Base-by-base conservation (phyloP, 2,797 vertebrate genomes). In the Eospalax fontanierii region DNA sequence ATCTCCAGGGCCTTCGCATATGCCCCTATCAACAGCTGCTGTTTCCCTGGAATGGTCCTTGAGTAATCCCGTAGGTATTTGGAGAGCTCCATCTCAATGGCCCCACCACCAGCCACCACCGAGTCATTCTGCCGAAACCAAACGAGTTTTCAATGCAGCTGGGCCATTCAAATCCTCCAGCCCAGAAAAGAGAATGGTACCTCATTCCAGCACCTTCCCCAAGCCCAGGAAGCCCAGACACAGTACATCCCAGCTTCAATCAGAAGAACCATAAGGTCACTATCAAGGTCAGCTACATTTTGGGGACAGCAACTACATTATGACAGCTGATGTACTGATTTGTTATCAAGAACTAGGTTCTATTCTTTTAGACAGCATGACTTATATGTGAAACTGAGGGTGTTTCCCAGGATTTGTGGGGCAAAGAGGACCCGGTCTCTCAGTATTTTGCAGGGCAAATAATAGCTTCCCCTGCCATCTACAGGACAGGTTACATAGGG, bases 61-160 rank as follows among this genome's bases (percentile, higher is more conserved):
- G 99, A 99, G 61, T 99, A 99, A 96, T 99, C 99, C 83, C 99
- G 98, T 81, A 99, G 98, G 98, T 99, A 99, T 88, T 99, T 99
- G 54, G 99, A 99, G 71, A 99, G 98, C 98, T 99, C 99, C 99
- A 99, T 99, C 98, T 99, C 99, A 7, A 99, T 99, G 6, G 99
- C 99, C 0, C 99, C 99, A 1, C 99, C 99, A 0, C 99, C 99
- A 0, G 99, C 99, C 14, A 99, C 99, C 0, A 99, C 97, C 0
- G 99, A 99, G 98, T 99, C 99, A 0, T 99, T 99, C 99, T 99
- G 98, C 0, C 97, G 96, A 97, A n/a, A 95, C 0, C 35, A 90
- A 61, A 96, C 6, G 66, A 73, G 33, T 30, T 74, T 30, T 70
- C 50, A 90, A 16, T 43, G 9, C 14, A 75, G 30, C 0, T 61